These are phyloP conservation scores for Congeria kusceri DNA, from an alignment of 2,888 invertebrate species.

Conservation along the genomic window DNA sequence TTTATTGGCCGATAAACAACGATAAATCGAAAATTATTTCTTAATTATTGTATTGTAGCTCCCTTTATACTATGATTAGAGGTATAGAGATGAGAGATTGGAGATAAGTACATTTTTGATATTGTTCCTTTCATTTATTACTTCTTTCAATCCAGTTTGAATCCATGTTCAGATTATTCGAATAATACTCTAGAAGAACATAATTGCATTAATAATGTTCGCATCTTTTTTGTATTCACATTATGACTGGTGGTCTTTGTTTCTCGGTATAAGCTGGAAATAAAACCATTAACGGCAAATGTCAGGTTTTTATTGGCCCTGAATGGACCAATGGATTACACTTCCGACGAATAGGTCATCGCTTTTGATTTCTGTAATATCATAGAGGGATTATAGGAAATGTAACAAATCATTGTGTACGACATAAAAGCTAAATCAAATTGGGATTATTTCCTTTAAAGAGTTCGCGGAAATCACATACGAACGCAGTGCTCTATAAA, in stretches of 20 bases:
- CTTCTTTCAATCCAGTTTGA: too few relatives aligned
- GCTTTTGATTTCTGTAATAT: constrained; percentile 33
- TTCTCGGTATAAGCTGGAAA: constrained; percentile 40
- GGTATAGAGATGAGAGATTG: too few relatives aligned
- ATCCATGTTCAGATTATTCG: too few relatives aligned
- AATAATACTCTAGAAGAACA: too few relatives aligned
- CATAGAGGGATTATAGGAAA: constrained; percentile 38
- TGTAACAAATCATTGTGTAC: constrained; percentile 52
- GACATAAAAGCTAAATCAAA: constrained; percentile 42
- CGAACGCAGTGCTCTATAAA: constrained; percentile 24
- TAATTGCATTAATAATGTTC: too few relatives aligned
- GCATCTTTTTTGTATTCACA: too few relatives aligned
- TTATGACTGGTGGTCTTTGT: constrained; percentile 8
- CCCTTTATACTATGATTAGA: too few relatives aligned
- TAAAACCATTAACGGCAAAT: constrained; percentile 39
- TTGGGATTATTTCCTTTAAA: constrained; percentile 20
- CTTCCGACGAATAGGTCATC: constrained; percentile 50
- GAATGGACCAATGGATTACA: constrained; percentile 42
- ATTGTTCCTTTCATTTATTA: too few relatives aligned
- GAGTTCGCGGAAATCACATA: constrained; percentile 46
- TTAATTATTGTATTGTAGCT: too few relatives aligned
- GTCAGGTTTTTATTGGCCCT: constrained; percentile 37
- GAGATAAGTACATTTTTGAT: too few relatives aligned
- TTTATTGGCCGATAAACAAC: too few relatives aligned
- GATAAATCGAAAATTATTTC: too few relatives aligned